Base-by-base conservation (phyloP, 2,888 invertebrate genomes). In the Aspidapion aeneum region DNA sequence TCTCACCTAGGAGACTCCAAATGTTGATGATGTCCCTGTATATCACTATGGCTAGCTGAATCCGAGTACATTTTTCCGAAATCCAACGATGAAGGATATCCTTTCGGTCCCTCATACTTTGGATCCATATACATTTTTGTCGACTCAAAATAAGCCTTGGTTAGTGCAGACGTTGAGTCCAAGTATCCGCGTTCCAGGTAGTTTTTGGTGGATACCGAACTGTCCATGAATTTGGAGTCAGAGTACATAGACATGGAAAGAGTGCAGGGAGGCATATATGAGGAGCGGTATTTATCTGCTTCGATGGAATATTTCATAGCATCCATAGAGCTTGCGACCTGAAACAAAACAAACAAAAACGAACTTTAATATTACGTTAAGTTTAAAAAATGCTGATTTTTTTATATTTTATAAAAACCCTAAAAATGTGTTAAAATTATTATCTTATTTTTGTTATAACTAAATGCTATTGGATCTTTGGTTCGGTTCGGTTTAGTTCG, bases 221-320 rank as follows among this genome's bases (percentile, higher is more conserved):
- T 80, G 74, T 86, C 85, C 75, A 85, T 80, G 76, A 85, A 86
- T 73, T 86, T 90, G 0, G 89, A 87, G 70, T 90, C 90, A 0
- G 88, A 85, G 74, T 90, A 90, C 89, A 90, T 89, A 64, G 89
- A 83, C 84, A 85, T 85, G 64, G 85, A 82, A n/a, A 85, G 76
- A n/a, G 83, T 83, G 51, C 84, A 83, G 1, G 85, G 85, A 1
- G 85, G 85, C 82, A 85, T 87, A 80, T 90, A 90, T 0, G 86
- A 82, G 19, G 87, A 86, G 60, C 90, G 84, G 78, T 90, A 90
- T 72, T 90, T 90, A 72, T 90, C 90, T 0, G 89, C 88, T 70
- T 90, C 90, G 81, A 90, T 86, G 9, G 90, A 88, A 76, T 90
- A 90, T 74, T 90, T 90, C 88, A 90, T 90, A 17, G 86, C 86